Percentiles rank a stretch among this genome's conserved stretches.
Evolutionary conservation across 2,888 invertebrate species (phyloP).

Genomic region (Heteromurus nitidus): DNA sequence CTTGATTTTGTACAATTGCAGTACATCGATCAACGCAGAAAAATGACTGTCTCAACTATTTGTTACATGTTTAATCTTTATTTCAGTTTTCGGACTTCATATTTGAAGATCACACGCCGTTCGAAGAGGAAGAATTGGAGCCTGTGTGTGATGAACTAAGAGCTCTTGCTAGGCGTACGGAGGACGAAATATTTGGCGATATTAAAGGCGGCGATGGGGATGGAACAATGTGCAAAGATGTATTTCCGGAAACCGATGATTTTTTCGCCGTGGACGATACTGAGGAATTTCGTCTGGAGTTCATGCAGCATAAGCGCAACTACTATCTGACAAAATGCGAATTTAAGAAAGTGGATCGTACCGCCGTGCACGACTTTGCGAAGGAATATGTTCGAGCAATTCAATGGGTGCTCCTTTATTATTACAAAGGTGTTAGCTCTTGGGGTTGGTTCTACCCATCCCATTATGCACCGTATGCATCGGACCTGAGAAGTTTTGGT

Average conservation of each 20-base stretch:
- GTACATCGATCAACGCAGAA: no score
- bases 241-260: slow-evolving; percentile 77
- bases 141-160: slow-evolving; percentile 78
- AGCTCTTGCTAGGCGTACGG: slow-evolving; percentile 81
- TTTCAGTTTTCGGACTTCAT: slow-evolving; percentile 68
- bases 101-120: slow-evolving; percentile 67
- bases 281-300: slow-evolving; percentile 80
- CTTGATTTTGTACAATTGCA: no score
- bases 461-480: slow-evolving; percentile 97
- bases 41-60: no score
- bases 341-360: slow-evolving; percentile 86
- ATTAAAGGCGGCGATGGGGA: slow-evolving; percentile 61
- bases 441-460: slow-evolving; percentile 99
- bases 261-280: slow-evolving; percentile 80
- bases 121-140: slow-evolving; percentile 68
- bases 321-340: slow-evolving; percentile 95
- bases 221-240: slow-evolving; percentile 75
- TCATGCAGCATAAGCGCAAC: slow-evolving; percentile 88
- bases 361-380: slow-evolving; percentile 87
- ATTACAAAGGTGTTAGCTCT: slow-evolving; percentile 95
- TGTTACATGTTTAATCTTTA: slow-evolving; percentile 30
- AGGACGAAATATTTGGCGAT: slow-evolving; percentile 78
- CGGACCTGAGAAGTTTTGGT: slow-evolving; percentile 90
- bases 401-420: slow-evolving; percentile 97
- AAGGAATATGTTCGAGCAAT: slow-evolving; percentile 93